Percentiles rank a stretch among this genome's conserved stretches.
Conservation (phyloP, 2,888 invertebrate genomes). For the Amphipoea lucens region DNA sequence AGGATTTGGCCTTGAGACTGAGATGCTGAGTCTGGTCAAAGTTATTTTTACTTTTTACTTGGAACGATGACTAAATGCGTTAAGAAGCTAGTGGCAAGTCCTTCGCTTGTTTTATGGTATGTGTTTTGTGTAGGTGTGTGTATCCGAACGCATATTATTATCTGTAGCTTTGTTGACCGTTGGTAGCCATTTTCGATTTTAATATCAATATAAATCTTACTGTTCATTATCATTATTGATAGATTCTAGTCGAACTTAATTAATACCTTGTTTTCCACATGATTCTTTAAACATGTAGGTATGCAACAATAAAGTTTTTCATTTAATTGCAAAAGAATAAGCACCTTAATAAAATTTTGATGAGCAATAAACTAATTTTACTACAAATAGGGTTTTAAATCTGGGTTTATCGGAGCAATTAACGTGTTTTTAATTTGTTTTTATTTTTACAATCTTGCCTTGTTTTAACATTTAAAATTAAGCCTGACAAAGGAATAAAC, state of each 20-base stretch:
- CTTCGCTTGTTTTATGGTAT: slow-evolving; percentile 69
- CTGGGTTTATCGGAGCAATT: not conserved
- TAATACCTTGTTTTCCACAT: not conserved
- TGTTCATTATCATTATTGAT: not conserved
- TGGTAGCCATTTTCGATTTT: slow-evolving; percentile 65
- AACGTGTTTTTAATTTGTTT: not conserved
- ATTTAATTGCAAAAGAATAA: not conserved
- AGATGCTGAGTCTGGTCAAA: slow-evolving; percentile 85
- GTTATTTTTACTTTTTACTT: slow-evolving; percentile 90
- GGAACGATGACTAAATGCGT: slow-evolving; percentile 89
- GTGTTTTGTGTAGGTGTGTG: slow-evolving; percentile 68
- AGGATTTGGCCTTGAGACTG: slow-evolving; percentile 89
- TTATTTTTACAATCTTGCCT: not conserved
- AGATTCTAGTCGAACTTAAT: not conserved
- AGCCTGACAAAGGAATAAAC: not conserved
- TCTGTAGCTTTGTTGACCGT: slow-evolving; percentile 64
- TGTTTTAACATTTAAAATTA: not conserved
- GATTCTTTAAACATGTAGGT: not conserved
- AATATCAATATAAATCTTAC: slow-evolving; percentile 28
- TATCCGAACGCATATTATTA: slow-evolving; percentile 66
- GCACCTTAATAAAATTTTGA: slow-evolving; percentile 1
- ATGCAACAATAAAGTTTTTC: slow-evolving; percentile 12
- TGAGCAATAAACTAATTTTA: slow-evolving; percentile 12
- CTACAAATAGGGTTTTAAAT: slow-evolving; percentile 15
- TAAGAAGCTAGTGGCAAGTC: slow-evolving; percentile 78